Evolutionary conservation across 1,140 invertebrate genomes (phyloP).

Genomic region (Thaumatotibia leucotreta): DNA sequence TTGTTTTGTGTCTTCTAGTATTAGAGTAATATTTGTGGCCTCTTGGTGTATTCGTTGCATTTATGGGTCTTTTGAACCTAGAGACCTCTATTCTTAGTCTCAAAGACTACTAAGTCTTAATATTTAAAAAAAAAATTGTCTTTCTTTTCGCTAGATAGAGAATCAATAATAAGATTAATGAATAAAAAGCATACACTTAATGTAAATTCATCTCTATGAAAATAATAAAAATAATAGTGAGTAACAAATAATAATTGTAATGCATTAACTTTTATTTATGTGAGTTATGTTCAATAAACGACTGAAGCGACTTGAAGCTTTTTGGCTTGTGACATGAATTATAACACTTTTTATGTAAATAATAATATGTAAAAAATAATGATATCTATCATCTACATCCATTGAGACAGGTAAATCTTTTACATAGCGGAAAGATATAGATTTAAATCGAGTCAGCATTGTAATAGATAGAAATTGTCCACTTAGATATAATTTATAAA

Average conservation of each 20-base stretch:
- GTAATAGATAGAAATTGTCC: constrained; percentile 19
- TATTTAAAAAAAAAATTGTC: background rate
- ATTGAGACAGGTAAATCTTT: constrained; percentile 7
- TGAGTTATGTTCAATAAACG: constrained; percentile 1
- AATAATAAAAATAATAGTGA: background rate
- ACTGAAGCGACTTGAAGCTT: constrained; percentile 10
- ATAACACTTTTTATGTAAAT: constrained; percentile 13
- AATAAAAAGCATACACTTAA: constrained; percentile 2
- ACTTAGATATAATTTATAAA: constrained; percentile 29
- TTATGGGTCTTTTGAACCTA: background rate
- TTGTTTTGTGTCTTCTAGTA: constrained; percentile 1
- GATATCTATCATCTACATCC: constrained; percentile 4
- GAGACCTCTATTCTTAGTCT: background rate
- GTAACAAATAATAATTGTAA: background rate
- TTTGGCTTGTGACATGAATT: constrained; percentile 2
- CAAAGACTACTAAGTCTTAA: background rate
- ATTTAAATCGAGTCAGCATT: background rate
- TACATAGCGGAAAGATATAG: background rate
- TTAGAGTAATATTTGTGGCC: constrained; percentile 8
- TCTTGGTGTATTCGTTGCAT: background rate
- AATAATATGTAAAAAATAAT: constrained; percentile 1
- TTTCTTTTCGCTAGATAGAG: constrained; percentile 4
- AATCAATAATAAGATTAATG: constrained; percentile 7
- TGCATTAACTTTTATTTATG: background rate
- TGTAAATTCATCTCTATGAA: constrained; percentile 7